Base-by-base conservation (phyloP, 2,113 vertebrate species). In the Megaleporinus macrocephalus region DNA sequence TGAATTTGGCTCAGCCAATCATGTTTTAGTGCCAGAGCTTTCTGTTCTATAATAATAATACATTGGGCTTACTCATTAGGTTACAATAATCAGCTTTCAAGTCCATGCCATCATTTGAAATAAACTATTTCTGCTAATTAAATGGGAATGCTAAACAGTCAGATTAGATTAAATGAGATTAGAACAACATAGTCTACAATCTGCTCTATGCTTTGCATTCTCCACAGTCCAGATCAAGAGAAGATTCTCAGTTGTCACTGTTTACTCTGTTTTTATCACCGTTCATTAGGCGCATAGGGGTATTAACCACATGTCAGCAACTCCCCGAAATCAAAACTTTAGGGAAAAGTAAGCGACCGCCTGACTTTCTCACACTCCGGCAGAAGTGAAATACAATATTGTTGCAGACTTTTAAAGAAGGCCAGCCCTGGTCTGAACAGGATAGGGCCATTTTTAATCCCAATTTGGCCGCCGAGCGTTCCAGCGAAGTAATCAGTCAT, bases 401-500 rank as follows among this genome's bases (percentile, higher is more conserved):
- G 9, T 22, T 5, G 36, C 29, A 36, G 11, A 44, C n/a, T 44
- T 36, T 53, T 74, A 5, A 49, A 36, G 68, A 59, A n/a, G 12
- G n/a, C n/a, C 47, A 62, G 16, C 26, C 33, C 59, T 41, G 27
- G 16, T 47, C 30, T 30, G 41, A 2, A 26, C 73, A 27, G 14
- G 44, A 70, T 33, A 22, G 22, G 71, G 63, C 61, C 76, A 76
- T 76, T 76, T 76, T 76, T 84, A 55, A 84, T 70, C 22, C 18
- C 41, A 71, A 11, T 68, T 69, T 61, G 26, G 68, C 18, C 73
- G 69, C 33, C 61, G 75, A 65, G 49, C 5, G 66, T 66, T 78
- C 57, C 15, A 10, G 69, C 47, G 20, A 49, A 68, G 53, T 80
- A 76, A 78, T 86, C 57, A 80, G 70, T 86, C 77, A 69, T 83